Conservation (phyloP, 2,113 vertebrate species). For the cattle (Bos taurus) region ARS-UCD2.0 NC_037347.1:42064501-42065000, state of each 20-base stretch:
- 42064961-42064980: background rate
- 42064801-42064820: background rate
- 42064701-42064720: conserved; percentile 65
- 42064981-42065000: background rate
- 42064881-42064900: background rate
- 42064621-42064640: conserved; percentile 9
- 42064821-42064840: background rate
- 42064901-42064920: background rate
- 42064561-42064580: conserved; percentile 72
- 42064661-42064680: conserved; percentile 21
- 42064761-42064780: background rate
- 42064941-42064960: background rate
- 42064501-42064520: conserved; percentile 73
- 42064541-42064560: conserved; percentile 73
- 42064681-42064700: conserved; percentile 43
- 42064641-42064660: conserved; percentile 24
- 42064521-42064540: conserved; percentile 54
- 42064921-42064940: background rate
- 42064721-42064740: background rate
- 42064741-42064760: background rate
- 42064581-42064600: conserved; percentile 67
- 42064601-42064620: conserved; percentile 21
- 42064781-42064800: background rate
- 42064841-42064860: conserved; percentile 10
- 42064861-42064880: background rate